These are phyloP conservation scores for Mimumesa dahlbomi DNA, from an alignment of 2,888 invertebrate species.

Conservation along the genomic window DNA sequence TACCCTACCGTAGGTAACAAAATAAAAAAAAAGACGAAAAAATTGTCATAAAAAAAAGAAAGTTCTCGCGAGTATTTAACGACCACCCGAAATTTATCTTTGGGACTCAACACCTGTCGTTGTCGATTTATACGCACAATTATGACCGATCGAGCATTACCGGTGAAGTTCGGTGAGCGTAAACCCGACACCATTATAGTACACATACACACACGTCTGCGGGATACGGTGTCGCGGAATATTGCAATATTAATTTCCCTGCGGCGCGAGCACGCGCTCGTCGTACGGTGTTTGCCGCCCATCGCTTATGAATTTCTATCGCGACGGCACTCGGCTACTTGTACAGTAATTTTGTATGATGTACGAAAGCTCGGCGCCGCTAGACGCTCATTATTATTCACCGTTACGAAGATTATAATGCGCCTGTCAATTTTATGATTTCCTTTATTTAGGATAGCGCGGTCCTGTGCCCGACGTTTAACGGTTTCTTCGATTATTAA, in stretches of 20 bases:
- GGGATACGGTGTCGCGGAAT: not conserved
- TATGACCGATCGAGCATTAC: not conserved
- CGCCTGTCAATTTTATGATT: not conserved
- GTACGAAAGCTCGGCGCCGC: not conserved
- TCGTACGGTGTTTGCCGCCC: not conserved
- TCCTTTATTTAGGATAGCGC: too few species aligned
- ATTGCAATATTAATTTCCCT: slow-evolving; percentile 14
- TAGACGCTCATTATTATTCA: not conserved
- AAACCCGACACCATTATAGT: slow-evolving; percentile 11
- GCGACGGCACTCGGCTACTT: not conserved
- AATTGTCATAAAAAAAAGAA: not conserved
- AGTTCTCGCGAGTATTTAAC: not conserved
- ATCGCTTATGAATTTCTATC: slow-evolving; percentile 12
- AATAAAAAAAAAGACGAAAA: not conserved
- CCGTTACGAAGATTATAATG: not conserved
- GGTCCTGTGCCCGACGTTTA: too few species aligned
- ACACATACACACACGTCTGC: not conserved
- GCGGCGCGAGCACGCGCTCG: not conserved
- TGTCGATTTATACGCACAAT: slow-evolving; percentile 15
- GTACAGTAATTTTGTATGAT: not conserved
- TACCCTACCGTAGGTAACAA: not conserved
- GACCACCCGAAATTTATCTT: too few species aligned
- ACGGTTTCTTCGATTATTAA: too few species aligned
- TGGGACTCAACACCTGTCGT: not conserved
- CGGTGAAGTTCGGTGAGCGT: slow-evolving; percentile 3